Evolutionary conservation across 2,888 invertebrate species (phyloP).

Genomic region (Proisotoma minuta): DNA sequence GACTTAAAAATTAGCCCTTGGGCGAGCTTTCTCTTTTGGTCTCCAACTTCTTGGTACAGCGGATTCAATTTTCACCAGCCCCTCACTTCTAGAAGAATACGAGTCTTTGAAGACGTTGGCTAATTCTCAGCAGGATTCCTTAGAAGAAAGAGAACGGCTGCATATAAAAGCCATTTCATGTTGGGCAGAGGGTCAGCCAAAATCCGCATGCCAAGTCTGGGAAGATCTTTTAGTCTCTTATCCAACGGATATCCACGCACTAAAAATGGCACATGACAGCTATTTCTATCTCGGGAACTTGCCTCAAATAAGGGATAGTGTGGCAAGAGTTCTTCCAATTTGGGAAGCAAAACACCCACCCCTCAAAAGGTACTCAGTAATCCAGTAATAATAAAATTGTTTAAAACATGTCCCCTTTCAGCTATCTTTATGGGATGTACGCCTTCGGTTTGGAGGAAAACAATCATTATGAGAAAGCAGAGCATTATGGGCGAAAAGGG

Average conservation of each 20-base stretch:
- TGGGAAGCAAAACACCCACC: slow-evolving; percentile 16
- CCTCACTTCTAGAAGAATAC: background rate
- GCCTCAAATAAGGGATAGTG: slow-evolving; percentile 7
- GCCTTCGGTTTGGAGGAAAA: slow-evolving; percentile 28
- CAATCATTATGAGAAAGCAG: slow-evolving; percentile 18
- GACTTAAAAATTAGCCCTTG: background rate
- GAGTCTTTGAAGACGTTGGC: background rate
- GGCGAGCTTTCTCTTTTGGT: background rate
- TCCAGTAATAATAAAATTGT: background rate
- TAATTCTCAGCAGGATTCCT: background rate
- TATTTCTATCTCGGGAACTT: slow-evolving; percentile 15
- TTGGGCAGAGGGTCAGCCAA: slow-evolving; percentile 12
- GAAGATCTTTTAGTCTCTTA: slow-evolving; percentile 7
- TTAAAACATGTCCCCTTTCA: background rate
- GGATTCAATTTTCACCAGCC: background rate
- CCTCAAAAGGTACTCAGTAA: slow-evolving; percentile 5
- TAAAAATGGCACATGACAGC: slow-evolving; percentile 16
- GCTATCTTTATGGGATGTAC: slow-evolving; percentile 24
- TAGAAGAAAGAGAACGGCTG: background rate
- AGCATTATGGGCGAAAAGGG: slow-evolving; percentile 11
- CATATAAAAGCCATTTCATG: slow-evolving; percentile 13
- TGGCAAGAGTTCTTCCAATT: slow-evolving; percentile 9
- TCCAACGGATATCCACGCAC: slow-evolving; percentile 21
- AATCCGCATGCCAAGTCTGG: slow-evolving; percentile 4
- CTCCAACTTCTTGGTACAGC: slow-evolving; percentile 6